Base-by-base conservation (phyloP, 92 coral and sea anemone species). In the Hydrozoanthus gracilis region DNA sequence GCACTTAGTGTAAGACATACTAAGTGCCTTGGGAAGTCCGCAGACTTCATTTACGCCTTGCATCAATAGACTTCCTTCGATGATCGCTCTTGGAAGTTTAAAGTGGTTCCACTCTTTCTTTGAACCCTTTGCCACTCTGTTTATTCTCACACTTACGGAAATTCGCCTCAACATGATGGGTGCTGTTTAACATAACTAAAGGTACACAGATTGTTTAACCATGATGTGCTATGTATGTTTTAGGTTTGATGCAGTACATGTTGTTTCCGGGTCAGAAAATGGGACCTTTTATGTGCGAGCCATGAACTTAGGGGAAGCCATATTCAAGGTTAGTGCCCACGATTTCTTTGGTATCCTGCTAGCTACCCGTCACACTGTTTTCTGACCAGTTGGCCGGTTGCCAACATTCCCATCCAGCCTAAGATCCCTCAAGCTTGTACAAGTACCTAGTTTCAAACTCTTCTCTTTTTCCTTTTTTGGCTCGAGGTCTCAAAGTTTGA, bases 181-280 rank as follows among this genome's bases (percentile, higher is more conserved):
- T 27, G 39, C 39, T 27, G 39, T 27, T 27, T 27, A 27, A 27
- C 39, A 27, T 27, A 27, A 27, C 39, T 27, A 27, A 27, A 27
- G 39, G 39, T 27, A 27, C 39, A 27, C 2, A 27, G 39, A 27
- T 27, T 14, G 45, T 27, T 83, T 47, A 16, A n/a, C 4, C 39
- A 61, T 11, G 20, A 45, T 46, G 73, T 44, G 15, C n/a, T 46
- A 49, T n/a, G 35, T 39, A 5, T n/a, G 9, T 91, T 83, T 39
- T 44, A 96, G 99, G 82, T 94, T 96, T 84, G 99, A 95, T 79
- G 96, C 99, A 4, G 98, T 96, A 10, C 99, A 96, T 88, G 91
- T 95, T 77, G 94, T 92, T 0, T 94, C 98, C 69, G 98, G 99
- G 45, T 95, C 96, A 71, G 99, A 95, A 67, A 96, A 96, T 90